Percentiles rank a stretch among this genome's conserved stretches.
Evolutionary conservation across 2,888 invertebrate species (phyloP).

Genomic region (Sinelater perroti): DNA sequence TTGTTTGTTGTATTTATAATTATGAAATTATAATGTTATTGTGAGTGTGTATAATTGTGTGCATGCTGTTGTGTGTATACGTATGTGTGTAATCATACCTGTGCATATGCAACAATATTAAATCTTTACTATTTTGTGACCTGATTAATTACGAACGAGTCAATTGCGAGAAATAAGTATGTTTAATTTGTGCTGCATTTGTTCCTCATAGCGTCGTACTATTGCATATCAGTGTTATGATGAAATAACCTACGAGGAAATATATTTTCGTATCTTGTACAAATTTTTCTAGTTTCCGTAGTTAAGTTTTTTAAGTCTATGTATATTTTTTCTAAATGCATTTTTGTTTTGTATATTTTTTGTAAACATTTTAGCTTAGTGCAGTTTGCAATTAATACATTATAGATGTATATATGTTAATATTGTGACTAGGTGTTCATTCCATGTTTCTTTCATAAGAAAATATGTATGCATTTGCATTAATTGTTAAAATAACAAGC

Average conservation of each 20-base stretch:
- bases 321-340: constrained; percentile 10
- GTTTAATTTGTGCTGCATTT: constrained; percentile 15
- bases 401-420: constrained; percentile 10
- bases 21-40: neutral
- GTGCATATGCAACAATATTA: no score
- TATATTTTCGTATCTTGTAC: constrained; percentile 31
- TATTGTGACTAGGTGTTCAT: constrained; percentile 27
- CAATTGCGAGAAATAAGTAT: constrained; percentile 17
- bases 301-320: constrained; percentile 16
- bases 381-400: neutral
- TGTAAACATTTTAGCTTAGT: constrained; percentile 5
- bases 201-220: constrained; percentile 15
- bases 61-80: no score
- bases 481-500: constrained; percentile 15
- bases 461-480: constrained; percentile 7
- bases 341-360: constrained; percentile 17
- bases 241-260: constrained; percentile 17
- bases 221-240: constrained; percentile 31
- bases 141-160: constrained; percentile 17
- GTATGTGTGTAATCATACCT: neutral
- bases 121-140: no score
- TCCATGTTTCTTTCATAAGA: constrained; percentile 9
- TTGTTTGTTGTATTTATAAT: neutral
- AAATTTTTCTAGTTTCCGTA: constrained; percentile 15
- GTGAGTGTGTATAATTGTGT: neutral